Evolutionary conservation across 1,140 invertebrate genomes (phyloP), one percentile per base, ranked within the genome.

Genomic region (Tigriopus japonicus): DNA sequence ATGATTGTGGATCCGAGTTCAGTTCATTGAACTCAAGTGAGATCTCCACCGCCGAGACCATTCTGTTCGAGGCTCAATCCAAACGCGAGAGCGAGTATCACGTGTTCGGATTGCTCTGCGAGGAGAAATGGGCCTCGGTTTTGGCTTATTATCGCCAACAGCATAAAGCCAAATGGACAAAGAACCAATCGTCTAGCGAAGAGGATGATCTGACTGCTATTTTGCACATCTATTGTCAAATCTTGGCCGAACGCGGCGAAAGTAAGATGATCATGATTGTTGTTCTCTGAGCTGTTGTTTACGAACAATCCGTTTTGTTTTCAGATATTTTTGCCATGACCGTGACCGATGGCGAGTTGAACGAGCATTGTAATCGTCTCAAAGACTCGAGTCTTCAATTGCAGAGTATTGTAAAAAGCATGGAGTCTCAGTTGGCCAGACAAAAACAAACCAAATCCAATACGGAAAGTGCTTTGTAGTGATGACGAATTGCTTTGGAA

Each of bases 251-350:
- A 12, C 45, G 45, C 21, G 45, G n/a, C n/a, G 45, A 17, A 6
- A 21, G n/a, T 49, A 17, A 49, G 19, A 5, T 15, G 3, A 17
- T 3, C 3, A 49, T 12, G 12, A 49, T 49, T 12, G n/a, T 12
- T 43, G 42, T 49, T 49, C 21, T 6, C 3, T 49, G 10, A 49
- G 15, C 21, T 3, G 19, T 49, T 2, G 2, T 17, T 5, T 5
- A 15, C n/a, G n/a, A 6, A 17, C 3, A 17, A 6, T 17, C 10
- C 3, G 15, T 49, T 6, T 10, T 49, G 5, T 10, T 28, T n/a
- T 21, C 52, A 54, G 21, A 21, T n/a, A 54, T 54, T 6, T 54
- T 23, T 23, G 52, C 35, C 21, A 54, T 54, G 52, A 54, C 52
- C 14, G 21, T 54, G 12, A 54, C 21, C n/a, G 52, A 28, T 23